A percentile compares a stretch with the other conserved stretches of the same genome.
phyloP scores from a whole-genome alignment of 2,797 vertebrate species.

The Crenichthys baileyi region DNA sequence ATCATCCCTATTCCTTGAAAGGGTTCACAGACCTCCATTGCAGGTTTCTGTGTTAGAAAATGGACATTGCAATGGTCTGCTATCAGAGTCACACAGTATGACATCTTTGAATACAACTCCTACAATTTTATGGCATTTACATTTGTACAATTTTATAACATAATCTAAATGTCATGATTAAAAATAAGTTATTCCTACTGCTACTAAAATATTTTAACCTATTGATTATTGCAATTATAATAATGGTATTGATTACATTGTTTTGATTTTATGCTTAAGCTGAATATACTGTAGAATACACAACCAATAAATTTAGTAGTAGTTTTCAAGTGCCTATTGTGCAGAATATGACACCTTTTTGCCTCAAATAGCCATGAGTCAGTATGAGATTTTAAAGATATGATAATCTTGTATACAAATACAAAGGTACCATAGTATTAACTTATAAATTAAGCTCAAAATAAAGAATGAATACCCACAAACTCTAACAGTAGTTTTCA shows the following conservation, averaged over 20 bases:
- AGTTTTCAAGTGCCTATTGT: background rate
- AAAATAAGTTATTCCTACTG: background rate
- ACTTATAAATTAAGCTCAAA: too few relatives aligned
- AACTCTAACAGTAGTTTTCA: background rate
- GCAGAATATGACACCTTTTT: background rate
- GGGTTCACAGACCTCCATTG: background rate
- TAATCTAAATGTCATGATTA: background rate
- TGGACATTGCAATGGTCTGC: background rate
- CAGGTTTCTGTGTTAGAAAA: background rate
- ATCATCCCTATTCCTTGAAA: background rate
- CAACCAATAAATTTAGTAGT: background rate
- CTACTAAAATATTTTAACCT: background rate
- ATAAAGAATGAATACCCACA: background rate
- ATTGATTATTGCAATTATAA: background rate
- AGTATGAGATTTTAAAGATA: background rate
- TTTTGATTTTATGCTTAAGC: too few relatives aligned
- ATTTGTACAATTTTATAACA: background rate
- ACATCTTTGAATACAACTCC: background rate
- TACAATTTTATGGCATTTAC: background rate
- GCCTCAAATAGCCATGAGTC: background rate
- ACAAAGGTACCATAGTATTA: too few relatives aligned
- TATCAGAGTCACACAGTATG: background rate
- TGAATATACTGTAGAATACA: background rate
- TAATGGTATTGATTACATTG: background rate
- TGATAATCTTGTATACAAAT: background rate